A percentile compares a stretch with the other conserved stretches of the same genome.
These are phyloP conservation scores for Rhinoptilus africanus DNA, from an alignment of 2,113 vertebrate species.

Conservation along the genomic window DNA sequence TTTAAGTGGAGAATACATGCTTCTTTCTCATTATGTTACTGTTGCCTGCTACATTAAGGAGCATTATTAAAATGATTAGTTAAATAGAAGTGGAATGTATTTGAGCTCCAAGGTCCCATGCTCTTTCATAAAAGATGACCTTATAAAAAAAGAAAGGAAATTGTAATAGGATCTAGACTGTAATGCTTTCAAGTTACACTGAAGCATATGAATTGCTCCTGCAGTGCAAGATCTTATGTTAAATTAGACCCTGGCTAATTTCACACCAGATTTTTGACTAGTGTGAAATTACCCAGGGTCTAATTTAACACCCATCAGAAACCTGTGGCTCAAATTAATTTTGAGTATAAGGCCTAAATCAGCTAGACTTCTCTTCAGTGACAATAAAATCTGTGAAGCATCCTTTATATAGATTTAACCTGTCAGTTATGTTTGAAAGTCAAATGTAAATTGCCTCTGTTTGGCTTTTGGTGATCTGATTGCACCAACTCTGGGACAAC, in stretches of 20 bases:
- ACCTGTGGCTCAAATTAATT: conserved; percentile 38
- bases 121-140: conserved; percentile 48
- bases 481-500: neutral
- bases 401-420: neutral
- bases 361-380: neutral
- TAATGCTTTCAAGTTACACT: neutral
- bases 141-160: neutral
- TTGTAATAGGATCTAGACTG: neutral
- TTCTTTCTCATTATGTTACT: conserved; percentile 20
- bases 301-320: conserved; percentile 58
- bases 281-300: conserved; percentile 38
- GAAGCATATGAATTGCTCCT: neutral
- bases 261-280: conserved; percentile 40
- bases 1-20: neutral
- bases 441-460: neutral
- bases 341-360: neutral
- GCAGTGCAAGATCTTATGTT: conserved; percentile 34
- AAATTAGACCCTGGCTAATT: conserved; percentile 41
- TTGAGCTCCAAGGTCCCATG: conserved; percentile 16
- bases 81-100: conserved; percentile 1
- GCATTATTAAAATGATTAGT: conserved; percentile 37
- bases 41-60: neutral
- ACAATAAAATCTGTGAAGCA: neutral
- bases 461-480: neutral
- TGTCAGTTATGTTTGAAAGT: neutral